Evolutionary conservation across 2,797 vertebrate species (phyloP).

Genomic region (Petrocephalus sullivani): DNA sequence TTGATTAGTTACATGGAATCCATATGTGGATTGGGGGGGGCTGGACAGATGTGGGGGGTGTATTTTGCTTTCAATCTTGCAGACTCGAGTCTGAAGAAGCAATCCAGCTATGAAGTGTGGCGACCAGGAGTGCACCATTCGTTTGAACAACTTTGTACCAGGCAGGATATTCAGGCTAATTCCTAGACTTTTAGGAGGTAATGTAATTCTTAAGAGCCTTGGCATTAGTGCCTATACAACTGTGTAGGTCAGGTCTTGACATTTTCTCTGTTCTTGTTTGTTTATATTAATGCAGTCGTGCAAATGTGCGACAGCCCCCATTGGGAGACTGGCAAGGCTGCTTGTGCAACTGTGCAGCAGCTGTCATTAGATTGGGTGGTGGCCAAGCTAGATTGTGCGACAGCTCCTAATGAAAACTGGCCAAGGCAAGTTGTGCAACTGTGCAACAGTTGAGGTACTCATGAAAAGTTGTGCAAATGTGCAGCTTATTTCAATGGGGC

Average conservation of each 20-base stretch:
- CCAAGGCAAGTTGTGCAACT: slow-evolving; percentile 15
- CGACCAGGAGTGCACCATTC: slow-evolving; percentile 48
- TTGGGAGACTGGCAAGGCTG: slow-evolving; percentile 43
- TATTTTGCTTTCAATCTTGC: slow-evolving; percentile 60
- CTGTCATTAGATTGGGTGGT: slow-evolving; percentile 37
- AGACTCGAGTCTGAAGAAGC: slow-evolving; percentile 53
- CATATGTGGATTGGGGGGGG: slow-evolving; percentile 41
- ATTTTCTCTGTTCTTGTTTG: not conserved
- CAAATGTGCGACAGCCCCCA: slow-evolving; percentile 53
- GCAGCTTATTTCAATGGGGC: slow-evolving; percentile 48
- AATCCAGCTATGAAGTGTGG: slow-evolving; percentile 48
- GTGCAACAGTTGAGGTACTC: not conserved
- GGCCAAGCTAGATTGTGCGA: slow-evolving; percentile 57
- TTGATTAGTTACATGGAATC: slow-evolving; percentile 31
- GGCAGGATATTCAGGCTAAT: slow-evolving; percentile 44
- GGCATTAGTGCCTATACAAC: slow-evolving; percentile 40
- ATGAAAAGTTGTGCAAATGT: slow-evolving; percentile 49
- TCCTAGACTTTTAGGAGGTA: slow-evolving; percentile 30
- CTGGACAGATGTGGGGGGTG: slow-evolving; percentile 37
- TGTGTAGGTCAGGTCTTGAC: slow-evolving; percentile 9
- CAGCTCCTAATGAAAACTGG: slow-evolving; percentile 34
- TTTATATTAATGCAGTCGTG: not conserved
- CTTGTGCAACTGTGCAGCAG: slow-evolving; percentile 63
- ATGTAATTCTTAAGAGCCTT: slow-evolving; percentile 32
- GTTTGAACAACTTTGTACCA: slow-evolving; percentile 40